A percentile compares a stretch with the other conserved stretches of the same genome.
Conservation (phyloP, 2,888 invertebrate species). For the Lordiphosa fenestrarum region DNA sequence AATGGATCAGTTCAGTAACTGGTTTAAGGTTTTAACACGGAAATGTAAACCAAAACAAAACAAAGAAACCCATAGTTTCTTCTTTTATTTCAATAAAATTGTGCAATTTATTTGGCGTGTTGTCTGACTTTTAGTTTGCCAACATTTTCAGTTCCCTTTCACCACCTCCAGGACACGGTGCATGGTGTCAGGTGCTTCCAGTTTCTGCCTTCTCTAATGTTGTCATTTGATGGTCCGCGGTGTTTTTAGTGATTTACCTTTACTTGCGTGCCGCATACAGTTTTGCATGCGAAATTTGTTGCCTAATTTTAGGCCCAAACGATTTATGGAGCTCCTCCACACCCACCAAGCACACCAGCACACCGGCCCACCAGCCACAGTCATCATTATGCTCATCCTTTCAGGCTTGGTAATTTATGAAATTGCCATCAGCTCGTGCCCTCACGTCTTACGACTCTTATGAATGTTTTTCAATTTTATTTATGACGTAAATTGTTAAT, state of each 20-base stretch:
- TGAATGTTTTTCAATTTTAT: conserved; percentile 70
- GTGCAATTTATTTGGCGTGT: too few relatives aligned
- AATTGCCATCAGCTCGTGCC: conserved; percentile 45
- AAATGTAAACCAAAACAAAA: too few relatives aligned
- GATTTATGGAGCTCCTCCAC: conserved; percentile 44
- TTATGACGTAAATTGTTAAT: conserved; percentile 71
- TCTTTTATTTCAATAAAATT: too few relatives aligned
- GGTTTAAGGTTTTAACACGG: neutral
- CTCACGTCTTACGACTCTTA: conserved; percentile 56
- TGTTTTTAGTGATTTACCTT: conserved; percentile 52
- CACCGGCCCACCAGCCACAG: neutral
- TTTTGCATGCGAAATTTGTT: conserved; percentile 63
- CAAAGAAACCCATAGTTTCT: too few relatives aligned
- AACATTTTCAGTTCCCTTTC: too few relatives aligned
- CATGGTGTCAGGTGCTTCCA: too few relatives aligned
- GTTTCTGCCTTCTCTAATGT: conserved; percentile 29
- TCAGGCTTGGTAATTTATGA: conserved; percentile 41
- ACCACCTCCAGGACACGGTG: too few relatives aligned
- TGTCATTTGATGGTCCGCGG: conserved; percentile 28
- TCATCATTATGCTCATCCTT: too few relatives aligned
- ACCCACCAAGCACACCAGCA: neutral
- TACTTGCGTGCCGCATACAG: conserved; percentile 46
- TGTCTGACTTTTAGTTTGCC: too few relatives aligned
- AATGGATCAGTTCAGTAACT: neutral
- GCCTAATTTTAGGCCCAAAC: conserved; percentile 55